Conservation (phyloP, 2,797 vertebrate species). For the Hydrolagus colliei region DNA sequence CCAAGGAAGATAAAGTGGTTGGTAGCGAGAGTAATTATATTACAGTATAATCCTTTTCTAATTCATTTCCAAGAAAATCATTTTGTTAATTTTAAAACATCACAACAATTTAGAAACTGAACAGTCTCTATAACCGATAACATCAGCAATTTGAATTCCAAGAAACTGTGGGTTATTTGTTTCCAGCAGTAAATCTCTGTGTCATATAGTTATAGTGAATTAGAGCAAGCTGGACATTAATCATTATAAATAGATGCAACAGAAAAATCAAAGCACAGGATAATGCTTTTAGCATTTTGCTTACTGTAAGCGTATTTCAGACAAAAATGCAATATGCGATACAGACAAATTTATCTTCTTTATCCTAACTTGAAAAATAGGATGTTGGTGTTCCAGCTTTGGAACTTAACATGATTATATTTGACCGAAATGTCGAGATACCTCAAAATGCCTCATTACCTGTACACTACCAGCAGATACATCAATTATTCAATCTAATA, state of each 20-base stretch:
- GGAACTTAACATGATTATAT: not conserved
- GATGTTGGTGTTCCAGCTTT: not conserved
- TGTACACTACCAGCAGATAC: not conserved
- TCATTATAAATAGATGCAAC: constrained; percentile 64
- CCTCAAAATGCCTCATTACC: not conserved
- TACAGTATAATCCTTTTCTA: not conserved
- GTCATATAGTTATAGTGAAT: constrained; percentile 55
- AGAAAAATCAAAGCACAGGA: constrained; percentile 60
- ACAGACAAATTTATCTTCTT: not conserved
- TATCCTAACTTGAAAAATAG: not conserved
- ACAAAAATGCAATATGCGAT: not conserved
- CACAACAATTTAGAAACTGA: constrained; percentile 12
- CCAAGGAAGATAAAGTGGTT: not conserved
- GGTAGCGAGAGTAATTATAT: not conserved
- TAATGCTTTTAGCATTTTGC: constrained; percentile 39
- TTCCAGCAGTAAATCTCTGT: constrained; percentile 39
- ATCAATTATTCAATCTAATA: constrained; percentile 23
- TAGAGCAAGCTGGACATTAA: constrained; percentile 58
- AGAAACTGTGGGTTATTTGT: constrained; percentile 19
- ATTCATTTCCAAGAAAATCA: not conserved
- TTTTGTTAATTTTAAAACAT: constrained; percentile 14
- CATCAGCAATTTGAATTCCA: constrained; percentile 24
- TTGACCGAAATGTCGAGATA: not conserved
- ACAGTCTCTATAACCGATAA: constrained; percentile 12
- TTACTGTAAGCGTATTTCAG: not conserved